Evolutionary conservation across 2,797 vertebrate species (phyloP), one percentile per base, ranked within the genome.

Genomic region (Acanthurus lineatus): DNA sequence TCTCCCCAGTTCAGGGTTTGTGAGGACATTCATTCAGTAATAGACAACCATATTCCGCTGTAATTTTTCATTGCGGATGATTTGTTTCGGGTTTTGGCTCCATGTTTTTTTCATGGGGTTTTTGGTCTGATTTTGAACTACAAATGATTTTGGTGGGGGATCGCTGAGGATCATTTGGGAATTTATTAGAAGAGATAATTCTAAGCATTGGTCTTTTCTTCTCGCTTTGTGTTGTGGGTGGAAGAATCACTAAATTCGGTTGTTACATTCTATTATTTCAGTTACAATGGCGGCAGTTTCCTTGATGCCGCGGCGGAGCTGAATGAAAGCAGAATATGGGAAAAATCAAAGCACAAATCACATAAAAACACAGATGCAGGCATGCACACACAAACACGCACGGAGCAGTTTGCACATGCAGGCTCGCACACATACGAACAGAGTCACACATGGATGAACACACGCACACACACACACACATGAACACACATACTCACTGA

Each of bases 331-430:
- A 8, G 48, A 77, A 79, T 77, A 74, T 69, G 76, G 80, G 52
- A 83, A 79, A 81, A 88, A 65, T 79, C 60, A 14, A 47, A 71
- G 69, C 32, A 22, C 53, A 72, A 32, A 74, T 84, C 73, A 53
- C 81, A 86, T 69, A 82, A 84, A 81, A 89, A 82, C 60, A 69
- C 81, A 77, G 73, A 87, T 84, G 70, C 79, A 65, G 56, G 59
- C 81, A 64, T 63, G 47, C 69, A 73, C 83, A 70, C 68, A 83
- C 74, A 73, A 49, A 77, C 54, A 78, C 59, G 56, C 69, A 77
- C 73, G 51, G n/a, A 67, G 61, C 53, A 64, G 58, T 63, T 60
- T 76, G 52, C 66, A 64, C 45, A 56, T 65, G 58, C 54, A 60
- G 44, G 45, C 66, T 44, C 49, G 51, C 76, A 68, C 80, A 76